These are phyloP conservation scores for Tigriopus japonicus DNA, from an alignment of 1,140 invertebrate genomes.

Conservation along the genomic window DNA sequence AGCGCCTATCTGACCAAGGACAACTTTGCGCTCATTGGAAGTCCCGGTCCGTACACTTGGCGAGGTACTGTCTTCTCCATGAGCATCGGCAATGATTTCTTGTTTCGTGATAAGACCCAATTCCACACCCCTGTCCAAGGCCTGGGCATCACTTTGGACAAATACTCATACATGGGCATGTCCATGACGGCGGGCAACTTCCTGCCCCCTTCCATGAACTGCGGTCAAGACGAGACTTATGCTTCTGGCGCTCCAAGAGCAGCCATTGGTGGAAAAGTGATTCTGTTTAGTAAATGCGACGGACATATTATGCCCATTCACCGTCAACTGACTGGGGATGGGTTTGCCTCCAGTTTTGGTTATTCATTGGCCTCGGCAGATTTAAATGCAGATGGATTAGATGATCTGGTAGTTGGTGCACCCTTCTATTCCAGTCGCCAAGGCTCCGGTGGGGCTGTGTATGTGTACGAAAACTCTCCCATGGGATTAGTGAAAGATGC, in stretches of 20 bases:
- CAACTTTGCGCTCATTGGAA: slow-evolving; percentile 57
- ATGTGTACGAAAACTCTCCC: slow-evolving; percentile 46
- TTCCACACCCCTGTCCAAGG: slow-evolving; percentile 48
- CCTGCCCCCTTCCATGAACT: slow-evolving; percentile 17
- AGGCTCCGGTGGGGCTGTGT: slow-evolving; percentile 57
- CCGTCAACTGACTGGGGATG: slow-evolving; percentile 19
- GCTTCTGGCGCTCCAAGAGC: slow-evolving; percentile 66
- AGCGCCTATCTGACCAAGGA: slow-evolving; percentile 57
- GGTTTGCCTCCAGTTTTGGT: slow-evolving; percentile 44
- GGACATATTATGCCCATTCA: slow-evolving; percentile 16
- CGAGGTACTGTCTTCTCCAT: slow-evolving; percentile 63
- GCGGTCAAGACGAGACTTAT: slow-evolving; percentile 36
- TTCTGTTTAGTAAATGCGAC: slow-evolving; percentile 37
- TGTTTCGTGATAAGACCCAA: slow-evolving; percentile 51
- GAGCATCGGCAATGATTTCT: slow-evolving; percentile 47
- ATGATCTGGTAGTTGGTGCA: slow-evolving; percentile 71
- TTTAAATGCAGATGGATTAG: slow-evolving; percentile 64
- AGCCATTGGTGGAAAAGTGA: slow-evolving; percentile 61
- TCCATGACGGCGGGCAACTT: slow-evolving; percentile 62
- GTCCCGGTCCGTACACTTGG: slow-evolving; percentile 72
- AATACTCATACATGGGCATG: slow-evolving; percentile 84
- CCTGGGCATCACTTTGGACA: slow-evolving; percentile 48
- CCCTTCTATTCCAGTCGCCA: slow-evolving; percentile 52
- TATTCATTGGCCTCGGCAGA: slow-evolving; percentile 65
- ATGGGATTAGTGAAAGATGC: neutral